Percentiles rank a stretch among this genome's conserved stretches.
Evolutionary conservation across 2,888 invertebrate species (phyloP).

Genomic region (Pammene fasciana): DNA sequence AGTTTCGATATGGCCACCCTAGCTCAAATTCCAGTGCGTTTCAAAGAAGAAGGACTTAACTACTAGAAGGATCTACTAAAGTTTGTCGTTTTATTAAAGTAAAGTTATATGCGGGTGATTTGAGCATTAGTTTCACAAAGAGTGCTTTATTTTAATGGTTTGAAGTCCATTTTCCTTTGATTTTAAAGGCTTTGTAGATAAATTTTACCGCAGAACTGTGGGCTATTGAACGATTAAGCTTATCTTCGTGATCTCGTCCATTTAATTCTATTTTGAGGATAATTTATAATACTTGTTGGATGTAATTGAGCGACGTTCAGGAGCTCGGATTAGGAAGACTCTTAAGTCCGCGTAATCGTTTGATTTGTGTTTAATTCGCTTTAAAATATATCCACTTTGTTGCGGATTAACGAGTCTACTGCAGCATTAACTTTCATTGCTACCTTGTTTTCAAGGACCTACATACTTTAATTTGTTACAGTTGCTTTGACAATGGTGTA

Average conservation of each 20-base stretch:
- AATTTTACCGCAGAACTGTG: conserved; percentile 9
- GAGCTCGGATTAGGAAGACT: conserved; percentile 15
- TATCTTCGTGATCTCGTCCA: conserved; percentile 30
- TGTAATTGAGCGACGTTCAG: conserved; percentile 19
- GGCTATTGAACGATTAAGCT: conserved; percentile 21
- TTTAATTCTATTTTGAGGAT: conserved; percentile 11
- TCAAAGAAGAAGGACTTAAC: conserved; percentile 14
- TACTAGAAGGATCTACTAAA: conserved; percentile 35
- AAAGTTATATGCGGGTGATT: conserved; percentile 58
- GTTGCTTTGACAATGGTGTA: no score
- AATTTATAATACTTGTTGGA: conserved; percentile 21
- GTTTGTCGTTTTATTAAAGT: background rate
- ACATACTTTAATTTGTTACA: no score
- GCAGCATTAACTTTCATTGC: background rate
- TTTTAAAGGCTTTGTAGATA: conserved; percentile 19
- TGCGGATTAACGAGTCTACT: background rate
- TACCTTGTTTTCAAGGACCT: background rate
- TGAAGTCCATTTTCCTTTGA: conserved; percentile 44
- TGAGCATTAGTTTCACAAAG: conserved; percentile 54
- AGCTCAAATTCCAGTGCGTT: background rate
- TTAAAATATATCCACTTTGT: background rate
- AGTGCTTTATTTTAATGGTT: conserved; percentile 31
- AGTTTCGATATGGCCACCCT: conserved; percentile 32
- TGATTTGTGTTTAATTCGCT: conserved; percentile 19
- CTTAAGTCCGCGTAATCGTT: conserved; percentile 16